These are phyloP conservation scores for Poeciliopsis turrubarensis DNA, from an alignment of 2,113 vertebrate species.

Conservation along the genomic window DNA sequence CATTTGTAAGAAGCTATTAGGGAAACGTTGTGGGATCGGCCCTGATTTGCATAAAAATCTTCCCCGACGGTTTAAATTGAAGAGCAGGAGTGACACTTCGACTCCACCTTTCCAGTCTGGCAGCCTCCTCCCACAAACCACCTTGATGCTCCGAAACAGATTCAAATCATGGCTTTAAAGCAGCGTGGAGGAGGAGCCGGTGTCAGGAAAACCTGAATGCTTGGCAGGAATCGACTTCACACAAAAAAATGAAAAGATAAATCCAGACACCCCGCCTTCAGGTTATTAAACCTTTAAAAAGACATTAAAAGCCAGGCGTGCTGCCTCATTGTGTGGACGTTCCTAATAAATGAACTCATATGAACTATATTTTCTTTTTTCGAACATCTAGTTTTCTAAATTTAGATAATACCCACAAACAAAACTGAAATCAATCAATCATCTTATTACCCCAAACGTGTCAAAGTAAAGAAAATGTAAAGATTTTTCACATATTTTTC, in stretches of 20 bases:
- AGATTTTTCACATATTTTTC: neutral
- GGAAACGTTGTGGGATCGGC: constrained; percentile 78
- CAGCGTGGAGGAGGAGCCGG: constrained; percentile 55
- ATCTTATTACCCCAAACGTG: too few relatives aligned
- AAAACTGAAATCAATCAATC: too few relatives aligned
- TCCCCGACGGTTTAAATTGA: constrained; percentile 84
- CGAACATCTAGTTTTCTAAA: neutral
- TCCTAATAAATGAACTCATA: too few relatives aligned
- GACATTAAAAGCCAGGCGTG: constrained; percentile 35
- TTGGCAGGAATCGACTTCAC: constrained; percentile 40
- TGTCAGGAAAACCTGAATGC: constrained; percentile 58
- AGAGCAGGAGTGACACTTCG: constrained; percentile 87
- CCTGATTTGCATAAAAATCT: constrained; percentile 99
- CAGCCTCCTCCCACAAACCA: neutral
- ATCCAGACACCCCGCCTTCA: neutral
- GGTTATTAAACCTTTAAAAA: constrained; percentile 39
- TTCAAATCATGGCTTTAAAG: constrained; percentile 76
- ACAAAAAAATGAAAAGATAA: neutral
- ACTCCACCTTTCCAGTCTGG: neutral
- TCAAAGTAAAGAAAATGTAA: neutral
- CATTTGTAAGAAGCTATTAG: constrained; percentile 99
- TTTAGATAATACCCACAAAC: too few relatives aligned
- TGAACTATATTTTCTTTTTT: too few relatives aligned
- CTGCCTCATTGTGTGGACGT: too few relatives aligned
- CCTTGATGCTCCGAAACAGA: constrained; percentile 78